Evolutionary conservation across 2,888 invertebrate species (phyloP), one percentile per base, ranked within the genome.

Genomic region (Mimumesa dahlbomi): DNA sequence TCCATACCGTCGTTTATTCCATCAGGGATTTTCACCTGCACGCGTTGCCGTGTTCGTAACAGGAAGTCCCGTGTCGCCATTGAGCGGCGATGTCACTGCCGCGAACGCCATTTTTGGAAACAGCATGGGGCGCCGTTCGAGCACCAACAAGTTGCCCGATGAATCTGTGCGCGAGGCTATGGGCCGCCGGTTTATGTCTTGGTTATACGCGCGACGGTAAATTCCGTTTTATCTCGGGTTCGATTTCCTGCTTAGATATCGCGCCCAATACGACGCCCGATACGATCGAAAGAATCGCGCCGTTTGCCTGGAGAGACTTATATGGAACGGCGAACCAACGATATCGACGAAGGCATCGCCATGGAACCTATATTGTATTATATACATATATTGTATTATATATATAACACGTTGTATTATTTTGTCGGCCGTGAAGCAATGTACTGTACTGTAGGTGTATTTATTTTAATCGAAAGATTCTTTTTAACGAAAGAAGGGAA

Each of bases 61-160:
- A 64, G 71, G 70, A 70, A 71, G 62, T 71, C 49, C 34, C 57
- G 38, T 53, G 70, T 38, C 48, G 52, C 6, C 61, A 43, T 6
- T 36, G 56, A 48, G 48, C 46, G n/a, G 69, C 46, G 50, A 56
- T 70, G 69, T 61, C 61, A 56, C 54, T 29, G 52, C 52, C 62
- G 42, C 62, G 25, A 40, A 49, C 31, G 57, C 71, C 70, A 57
- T 71, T 70, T 63, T 52, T 53, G 70, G 70, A 58, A 70, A 48
- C 71, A 71, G 62, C 71, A 70, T 71, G 71, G 62, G 71, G 70
- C 62, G 56, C 48, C 70, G 62, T 69, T 62, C 62, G 62, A 68
- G 69, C 49, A 68, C 69, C 61, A 56, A 57, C 71, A 69, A 71
- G 50, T 71, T 62, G 70, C 52, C 62, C 62, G 59, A 71, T 71